phyloP scores from a whole-genome alignment of 1,140 invertebrate species.

The Hylaeus volcanicus region DNA sequence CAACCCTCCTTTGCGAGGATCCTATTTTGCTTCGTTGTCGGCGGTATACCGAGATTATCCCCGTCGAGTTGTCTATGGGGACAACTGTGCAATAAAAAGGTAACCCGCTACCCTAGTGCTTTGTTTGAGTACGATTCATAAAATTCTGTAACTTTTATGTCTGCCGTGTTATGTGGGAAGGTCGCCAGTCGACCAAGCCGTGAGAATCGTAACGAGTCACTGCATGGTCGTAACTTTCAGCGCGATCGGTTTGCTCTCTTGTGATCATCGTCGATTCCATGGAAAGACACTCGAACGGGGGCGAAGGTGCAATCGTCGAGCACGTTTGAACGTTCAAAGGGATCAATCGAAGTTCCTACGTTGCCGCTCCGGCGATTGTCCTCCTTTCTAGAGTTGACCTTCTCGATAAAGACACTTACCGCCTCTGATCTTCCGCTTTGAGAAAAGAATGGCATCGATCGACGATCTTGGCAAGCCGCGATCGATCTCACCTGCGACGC shows the following conservation, averaged over 20 bases:
- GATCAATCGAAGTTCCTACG: constrained; percentile 35
- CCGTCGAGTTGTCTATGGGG: too few species aligned
- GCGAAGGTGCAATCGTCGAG: constrained; percentile 31
- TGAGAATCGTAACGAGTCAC: constrained; percentile 68
- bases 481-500: neutral
- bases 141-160: too few species aligned
- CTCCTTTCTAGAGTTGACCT: constrained; percentile 53
- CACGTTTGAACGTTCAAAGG: constrained; percentile 34
- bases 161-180: neutral
- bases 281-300: constrained; percentile 4
- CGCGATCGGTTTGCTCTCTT: constrained; percentile 12
- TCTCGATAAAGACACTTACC: constrained; percentile 42
- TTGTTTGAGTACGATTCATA: too few species aligned
- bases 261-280: constrained; percentile 42
- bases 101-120: too few species aligned
- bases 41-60: too few species aligned
- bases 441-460: constrained; percentile 11
- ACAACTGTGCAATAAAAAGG: too few species aligned
- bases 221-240: constrained; percentile 43
- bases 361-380: constrained; percentile 21
- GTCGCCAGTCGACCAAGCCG: constrained; percentile 58
- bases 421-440: constrained; percentile 29
- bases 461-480: constrained; percentile 1
- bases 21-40: too few species aligned
- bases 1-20: too few species aligned